These are phyloP conservation scores for Euphonia xanthogaster DNA, from an alignment of 2,797 vertebrate species.

Conservation along the genomic window DNA sequence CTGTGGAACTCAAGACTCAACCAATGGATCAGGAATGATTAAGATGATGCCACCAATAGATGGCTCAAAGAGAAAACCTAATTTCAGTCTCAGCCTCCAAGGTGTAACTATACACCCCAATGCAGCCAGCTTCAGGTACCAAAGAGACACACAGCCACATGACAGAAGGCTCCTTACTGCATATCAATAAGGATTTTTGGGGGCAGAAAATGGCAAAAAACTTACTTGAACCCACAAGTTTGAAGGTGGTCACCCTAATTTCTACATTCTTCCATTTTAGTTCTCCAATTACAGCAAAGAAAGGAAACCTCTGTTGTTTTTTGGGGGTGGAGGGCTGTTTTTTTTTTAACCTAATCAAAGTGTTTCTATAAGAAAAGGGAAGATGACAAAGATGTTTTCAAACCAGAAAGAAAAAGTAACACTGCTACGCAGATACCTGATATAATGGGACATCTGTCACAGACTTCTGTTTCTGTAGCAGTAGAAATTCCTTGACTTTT, in stretches of 20 bases:
- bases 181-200: not conserved
- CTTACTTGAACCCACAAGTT: not conserved
- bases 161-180: not conserved
- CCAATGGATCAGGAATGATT: not conserved
- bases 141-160: not conserved
- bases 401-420: not conserved
- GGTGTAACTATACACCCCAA: not conserved
- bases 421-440: not conserved
- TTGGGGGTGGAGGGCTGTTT: not conserved
- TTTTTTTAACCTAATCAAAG: constrained; percentile 32
- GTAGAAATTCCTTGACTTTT: constrained; percentile 4
- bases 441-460: not conserved
- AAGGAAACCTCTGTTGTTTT: not conserved
- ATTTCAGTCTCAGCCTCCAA: not conserved
- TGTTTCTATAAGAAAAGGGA: constrained; percentile 16
- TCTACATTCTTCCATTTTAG: constrained; percentile 1
- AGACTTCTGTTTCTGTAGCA: not conserved
- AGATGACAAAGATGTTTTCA: not conserved
- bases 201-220: constrained; percentile 16
- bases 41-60: not conserved
- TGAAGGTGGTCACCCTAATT: not conserved
- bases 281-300: not conserved
- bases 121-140: not conserved
- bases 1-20: not conserved
- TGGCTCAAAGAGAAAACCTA: not conserved